Evolutionary conservation across 2,113 vertebrate genomes (phyloP).

Genomic region (Lepisosteus oculatus): DNA sequence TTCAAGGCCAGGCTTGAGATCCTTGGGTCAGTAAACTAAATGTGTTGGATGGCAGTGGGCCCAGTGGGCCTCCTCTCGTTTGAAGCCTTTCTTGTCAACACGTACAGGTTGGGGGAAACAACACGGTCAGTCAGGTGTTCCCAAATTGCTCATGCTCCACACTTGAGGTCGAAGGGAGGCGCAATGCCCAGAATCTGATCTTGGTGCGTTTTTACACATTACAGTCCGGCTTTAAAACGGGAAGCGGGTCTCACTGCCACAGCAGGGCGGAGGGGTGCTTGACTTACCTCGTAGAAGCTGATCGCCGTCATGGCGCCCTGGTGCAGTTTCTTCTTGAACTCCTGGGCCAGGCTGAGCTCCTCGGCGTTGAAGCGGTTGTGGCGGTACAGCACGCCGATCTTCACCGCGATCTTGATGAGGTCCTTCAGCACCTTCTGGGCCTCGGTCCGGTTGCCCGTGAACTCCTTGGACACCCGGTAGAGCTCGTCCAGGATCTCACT

Average conservation of each 20-base stretch:
- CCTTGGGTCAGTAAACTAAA: too few species aligned
- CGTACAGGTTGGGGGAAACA: too few species aligned
- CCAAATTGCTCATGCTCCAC: too few species aligned
- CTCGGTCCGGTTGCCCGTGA: slow-evolving; percentile 66
- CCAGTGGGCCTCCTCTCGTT: too few species aligned
- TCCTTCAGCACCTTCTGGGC: slow-evolving; percentile 83
- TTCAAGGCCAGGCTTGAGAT: too few species aligned
- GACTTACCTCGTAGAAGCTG: slow-evolving; percentile 79
- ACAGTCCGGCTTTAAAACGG: neutral
- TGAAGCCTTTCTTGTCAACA: too few species aligned
- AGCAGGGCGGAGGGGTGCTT: neutral
- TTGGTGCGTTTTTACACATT: neutral
- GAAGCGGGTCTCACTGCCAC: neutral
- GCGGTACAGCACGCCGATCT: slow-evolving; percentile 77
- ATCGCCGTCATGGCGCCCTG: slow-evolving; percentile 82
- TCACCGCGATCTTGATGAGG: slow-evolving; percentile 83
- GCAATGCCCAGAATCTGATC: too few species aligned
- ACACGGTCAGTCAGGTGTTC: too few species aligned
- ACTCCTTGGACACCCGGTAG: slow-evolving; percentile 80
- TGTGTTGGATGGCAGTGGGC: too few species aligned
- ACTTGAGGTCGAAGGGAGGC: too few species aligned
- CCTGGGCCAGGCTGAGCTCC: slow-evolving; percentile 70
- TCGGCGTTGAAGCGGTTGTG: slow-evolving; percentile 69
- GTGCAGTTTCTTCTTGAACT: slow-evolving; percentile 78
- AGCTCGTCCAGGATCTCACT: slow-evolving; percentile 85